Base-by-base conservation (phyloP, 2,888 invertebrate genomes). In the Zaprionus bogoriensis region DNA sequence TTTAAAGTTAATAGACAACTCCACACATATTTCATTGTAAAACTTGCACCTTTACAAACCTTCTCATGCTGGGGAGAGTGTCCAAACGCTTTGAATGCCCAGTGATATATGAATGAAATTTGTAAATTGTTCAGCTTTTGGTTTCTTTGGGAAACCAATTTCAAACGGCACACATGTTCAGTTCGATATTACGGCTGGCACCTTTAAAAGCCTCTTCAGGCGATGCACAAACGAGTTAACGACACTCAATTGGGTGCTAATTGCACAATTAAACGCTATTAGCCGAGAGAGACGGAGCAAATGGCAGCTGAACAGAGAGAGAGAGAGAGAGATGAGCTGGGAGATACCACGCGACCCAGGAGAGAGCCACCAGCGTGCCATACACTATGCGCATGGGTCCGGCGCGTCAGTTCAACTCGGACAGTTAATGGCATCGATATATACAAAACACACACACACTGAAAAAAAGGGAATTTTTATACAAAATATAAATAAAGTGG, bases 181-280 rank as follows among this genome's bases (percentile, higher is more conserved):
- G 9, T 2, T 12, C 7, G 12, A 12, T 32, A 14, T 45, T 36
- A 39, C 10, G 54, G 67, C 73, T 88, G 69, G 78, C 88, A 84
- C 85, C 85, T 87, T 65, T 72, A 59, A 70, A 75, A 27, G 53
- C 61, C 66, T 53, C 55, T 86, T 79, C 61, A 64, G 66, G 47
- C 62, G 65, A 51, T 67, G 68, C 54, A 65, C 62, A 76, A 74
- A 67, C 74, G 74, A 87, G 87, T 77, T 87, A 88, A 83, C 88
- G 81, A 81, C 67, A 68, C 85, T 87, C 82, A 78, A 86, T 76
- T 84, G 82, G 74, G 81, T 87, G 86, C 82, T 86, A 88, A 88
- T 88, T 87, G 79, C 72, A 81, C 77, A 84, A 87, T 84, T 88
- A 87, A 86, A 86, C 72, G 61, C 12, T 39, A 61, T 59, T 57